Conservation (phyloP, 2,113 vertebrate genomes). For the Scalopus aquaticus region DNA sequence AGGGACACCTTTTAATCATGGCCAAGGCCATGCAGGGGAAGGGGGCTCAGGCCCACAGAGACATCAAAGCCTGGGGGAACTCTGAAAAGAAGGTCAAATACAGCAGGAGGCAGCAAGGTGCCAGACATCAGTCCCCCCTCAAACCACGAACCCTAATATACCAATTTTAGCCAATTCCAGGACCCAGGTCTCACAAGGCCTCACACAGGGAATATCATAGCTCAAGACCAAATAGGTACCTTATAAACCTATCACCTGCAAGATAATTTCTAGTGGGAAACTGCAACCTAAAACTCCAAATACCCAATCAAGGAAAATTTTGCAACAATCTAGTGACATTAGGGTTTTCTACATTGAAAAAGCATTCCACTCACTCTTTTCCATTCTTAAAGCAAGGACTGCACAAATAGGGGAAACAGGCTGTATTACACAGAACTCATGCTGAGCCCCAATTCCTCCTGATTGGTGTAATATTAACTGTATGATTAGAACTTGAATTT, state of each 20-base stretch:
- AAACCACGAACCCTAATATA: not conserved
- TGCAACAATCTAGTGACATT: not conserved
- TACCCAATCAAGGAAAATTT: not conserved
- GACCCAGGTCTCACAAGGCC: not conserved
- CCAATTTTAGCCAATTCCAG: too few relatives aligned
- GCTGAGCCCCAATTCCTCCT: not conserved
- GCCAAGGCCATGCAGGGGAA: not conserved
- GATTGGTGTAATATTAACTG: not conserved
- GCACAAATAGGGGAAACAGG: not conserved
- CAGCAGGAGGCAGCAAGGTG: not conserved
- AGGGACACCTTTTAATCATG: accelerated
- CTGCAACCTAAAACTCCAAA: not conserved
- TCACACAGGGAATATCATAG: not conserved
- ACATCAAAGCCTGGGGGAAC: not conserved
- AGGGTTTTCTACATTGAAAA: not conserved
- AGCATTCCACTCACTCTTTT: not conserved
- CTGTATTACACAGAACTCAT: not conserved
- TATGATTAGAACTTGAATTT: not conserved
- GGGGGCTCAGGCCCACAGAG: not conserved
- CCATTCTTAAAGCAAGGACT: not conserved
- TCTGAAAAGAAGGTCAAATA: not conserved
- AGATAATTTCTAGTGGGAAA: not conserved
- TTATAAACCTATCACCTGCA: not conserved
- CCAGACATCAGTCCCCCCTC: not conserved
- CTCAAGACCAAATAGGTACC: too few relatives aligned